These are phyloP conservation scores for Neoseiulus cucumeris DNA, from an alignment of 1,140 invertebrate species.

Conservation along the genomic window DNA sequence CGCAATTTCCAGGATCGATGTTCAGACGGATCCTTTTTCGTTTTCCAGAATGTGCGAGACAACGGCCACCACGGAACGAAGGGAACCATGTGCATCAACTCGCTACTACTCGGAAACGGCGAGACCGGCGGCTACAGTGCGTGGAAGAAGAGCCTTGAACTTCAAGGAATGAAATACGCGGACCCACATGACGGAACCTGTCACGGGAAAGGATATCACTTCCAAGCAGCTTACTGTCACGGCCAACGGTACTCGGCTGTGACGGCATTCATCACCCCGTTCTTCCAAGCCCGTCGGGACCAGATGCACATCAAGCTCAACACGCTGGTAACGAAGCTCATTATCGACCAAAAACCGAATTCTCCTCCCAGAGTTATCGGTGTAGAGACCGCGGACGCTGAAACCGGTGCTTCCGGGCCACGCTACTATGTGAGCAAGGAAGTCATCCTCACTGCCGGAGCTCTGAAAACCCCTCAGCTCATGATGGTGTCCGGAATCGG, in stretches of 20 bases:
- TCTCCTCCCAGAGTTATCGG: background rate
- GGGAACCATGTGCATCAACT: background rate
- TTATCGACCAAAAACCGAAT: background rate
- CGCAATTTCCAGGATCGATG: background rate
- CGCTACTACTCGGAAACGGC: background rate
- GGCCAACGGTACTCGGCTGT: background rate
- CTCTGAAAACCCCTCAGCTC: background rate
- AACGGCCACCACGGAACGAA: constrained; percentile 3
- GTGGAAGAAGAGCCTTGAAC: background rate
- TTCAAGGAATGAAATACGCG: background rate
- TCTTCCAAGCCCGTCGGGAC: constrained; percentile 4
- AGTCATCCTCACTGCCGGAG: constrained; percentile 7
- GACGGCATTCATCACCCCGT: background rate
- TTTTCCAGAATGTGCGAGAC: background rate
- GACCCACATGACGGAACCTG: background rate
- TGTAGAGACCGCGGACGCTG: background rate
- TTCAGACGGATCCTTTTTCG: background rate
- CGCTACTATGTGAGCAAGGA: background rate
- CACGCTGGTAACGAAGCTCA: background rate
- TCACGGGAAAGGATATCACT: constrained; percentile 5
- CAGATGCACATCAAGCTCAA: constrained; percentile 8
- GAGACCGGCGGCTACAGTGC: background rate
- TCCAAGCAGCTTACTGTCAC: background rate
- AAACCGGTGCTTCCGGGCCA: background rate
- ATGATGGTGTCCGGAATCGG: constrained; percentile 9